Evolutionary conservation across 2,113 vertebrate species (phyloP).

Genomic region (Barbus barbus): DNA sequence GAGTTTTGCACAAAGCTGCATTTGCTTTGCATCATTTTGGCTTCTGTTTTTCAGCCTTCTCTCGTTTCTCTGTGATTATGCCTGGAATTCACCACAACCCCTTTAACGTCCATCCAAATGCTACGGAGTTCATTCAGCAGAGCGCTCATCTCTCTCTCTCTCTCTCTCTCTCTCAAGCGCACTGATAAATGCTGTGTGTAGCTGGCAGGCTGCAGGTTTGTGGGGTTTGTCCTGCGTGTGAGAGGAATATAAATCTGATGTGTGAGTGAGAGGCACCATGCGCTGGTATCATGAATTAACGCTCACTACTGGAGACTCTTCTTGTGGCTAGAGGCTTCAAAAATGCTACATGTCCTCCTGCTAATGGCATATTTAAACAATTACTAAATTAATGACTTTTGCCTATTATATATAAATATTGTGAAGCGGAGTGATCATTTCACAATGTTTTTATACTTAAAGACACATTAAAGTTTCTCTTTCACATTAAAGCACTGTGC

Average conservation of each 20-base stretch:
- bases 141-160: neutral
- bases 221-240: conserved; percentile 22
- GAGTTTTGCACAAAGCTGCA: conserved; percentile 20
- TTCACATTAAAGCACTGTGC: too few species aligned
- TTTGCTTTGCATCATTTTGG: conserved; percentile 6
- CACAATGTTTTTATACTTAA: neutral
- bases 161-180: neutral
- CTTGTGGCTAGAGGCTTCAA: neutral
- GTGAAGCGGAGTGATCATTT: neutral
- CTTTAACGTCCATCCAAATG: conserved; percentile 39
- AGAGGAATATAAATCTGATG: conserved; percentile 27
- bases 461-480: neutral
- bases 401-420: neutral
- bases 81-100: conserved; percentile 35
- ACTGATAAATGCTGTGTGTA: conserved; percentile 13
- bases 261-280: conserved; percentile 18
- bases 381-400: neutral
- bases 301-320: neutral
- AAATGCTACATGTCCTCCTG: neutral
- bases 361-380: neutral
- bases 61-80: conserved; percentile 41
- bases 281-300: neutral
- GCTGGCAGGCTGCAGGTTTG: conserved; percentile 21
- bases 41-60: conserved; percentile 25
- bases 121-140: conserved; percentile 48